Conservation (phyloP, 1,140 invertebrate species). For the Dreissena polymorpha region DNA sequence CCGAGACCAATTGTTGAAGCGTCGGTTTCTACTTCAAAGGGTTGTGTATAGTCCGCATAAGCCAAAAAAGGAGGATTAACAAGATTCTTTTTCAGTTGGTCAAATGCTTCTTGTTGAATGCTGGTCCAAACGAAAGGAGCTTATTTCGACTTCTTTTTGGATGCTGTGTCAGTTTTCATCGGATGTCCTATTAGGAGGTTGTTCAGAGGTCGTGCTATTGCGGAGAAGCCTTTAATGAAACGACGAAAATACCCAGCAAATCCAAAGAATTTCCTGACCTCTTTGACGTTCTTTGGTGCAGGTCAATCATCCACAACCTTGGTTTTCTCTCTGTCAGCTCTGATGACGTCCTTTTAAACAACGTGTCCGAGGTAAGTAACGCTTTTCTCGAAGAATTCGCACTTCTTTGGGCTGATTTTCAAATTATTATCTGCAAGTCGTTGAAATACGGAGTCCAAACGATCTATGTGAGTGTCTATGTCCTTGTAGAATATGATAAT, state of each 20-base stretch:
- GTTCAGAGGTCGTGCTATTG: neutral
- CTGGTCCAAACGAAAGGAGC: conserved; percentile 2
- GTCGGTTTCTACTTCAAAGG: conserved; percentile 9
- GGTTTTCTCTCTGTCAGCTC: too few species aligned
- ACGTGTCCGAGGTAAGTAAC: too few species aligned
- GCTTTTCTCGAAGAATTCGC: too few species aligned
- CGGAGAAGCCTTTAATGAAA: neutral
- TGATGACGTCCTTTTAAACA: too few species aligned
- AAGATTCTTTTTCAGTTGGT: neutral
- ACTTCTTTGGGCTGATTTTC: too few species aligned
- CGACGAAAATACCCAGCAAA: neutral
- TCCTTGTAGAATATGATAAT: too few species aligned
- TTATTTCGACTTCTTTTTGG: conserved; percentile 5
- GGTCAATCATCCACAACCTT: too few species aligned
- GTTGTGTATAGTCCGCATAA: conserved; percentile 8
- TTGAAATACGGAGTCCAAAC: too few species aligned
- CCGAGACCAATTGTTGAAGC: conserved; percentile 1
- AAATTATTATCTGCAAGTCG: too few species aligned
- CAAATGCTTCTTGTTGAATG: neutral
- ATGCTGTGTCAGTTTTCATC: neutral
- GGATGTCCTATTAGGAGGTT: conserved; percentile 15
- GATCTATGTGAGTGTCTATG: too few species aligned
- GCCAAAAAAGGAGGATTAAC: neutral
- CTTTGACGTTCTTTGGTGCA: neutral
- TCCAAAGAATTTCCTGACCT: neutral